Evolutionary conservation across 2,113 vertebrate species (phyloP).

Genomic region (Campylomormyrus numenius): DNA sequence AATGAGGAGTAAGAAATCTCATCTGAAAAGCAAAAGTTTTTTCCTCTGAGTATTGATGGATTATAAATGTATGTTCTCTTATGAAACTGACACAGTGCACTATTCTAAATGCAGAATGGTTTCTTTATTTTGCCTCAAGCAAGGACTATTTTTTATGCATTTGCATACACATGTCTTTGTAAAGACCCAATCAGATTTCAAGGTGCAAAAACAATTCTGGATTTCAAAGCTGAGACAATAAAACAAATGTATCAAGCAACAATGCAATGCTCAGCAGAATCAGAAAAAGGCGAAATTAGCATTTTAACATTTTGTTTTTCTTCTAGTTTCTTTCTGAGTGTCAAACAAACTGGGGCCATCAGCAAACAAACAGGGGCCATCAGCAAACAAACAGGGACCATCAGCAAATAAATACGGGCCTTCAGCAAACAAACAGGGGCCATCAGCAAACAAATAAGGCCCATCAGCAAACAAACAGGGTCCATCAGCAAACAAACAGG

Average conservation of each 20-base stretch:
- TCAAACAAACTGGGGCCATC: neutral
- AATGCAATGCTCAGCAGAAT: neutral
- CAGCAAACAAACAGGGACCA: too few relatives aligned
- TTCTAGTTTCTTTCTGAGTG: neutral
- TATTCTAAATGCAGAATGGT: constrained; percentile 53
- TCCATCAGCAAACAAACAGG: too few relatives aligned
- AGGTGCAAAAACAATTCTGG: constrained; percentile 57
- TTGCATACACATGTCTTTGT: constrained; percentile 66
- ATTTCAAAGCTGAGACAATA: constrained; percentile 53
- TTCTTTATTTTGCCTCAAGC: constrained; percentile 56
- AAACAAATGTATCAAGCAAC: constrained; percentile 50
- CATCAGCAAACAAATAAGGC: too few relatives aligned
- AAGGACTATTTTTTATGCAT: constrained; percentile 54
- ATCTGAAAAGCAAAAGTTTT: constrained; percentile 52
- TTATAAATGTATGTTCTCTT: constrained; percentile 50
- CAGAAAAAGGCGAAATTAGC: neutral
- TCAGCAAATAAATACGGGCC: too few relatives aligned
- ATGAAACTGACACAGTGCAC: constrained; percentile 18
- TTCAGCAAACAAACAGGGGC: neutral
- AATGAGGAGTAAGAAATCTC: constrained; percentile 62
- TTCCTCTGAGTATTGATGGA: constrained; percentile 64
- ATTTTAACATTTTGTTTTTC: neutral
- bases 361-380: too few relatives aligned
- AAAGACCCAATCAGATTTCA: constrained; percentile 65
- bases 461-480: too few relatives aligned